Conservation (phyloP, 2,888 invertebrate genomes). For the Formica aserva region DNA sequence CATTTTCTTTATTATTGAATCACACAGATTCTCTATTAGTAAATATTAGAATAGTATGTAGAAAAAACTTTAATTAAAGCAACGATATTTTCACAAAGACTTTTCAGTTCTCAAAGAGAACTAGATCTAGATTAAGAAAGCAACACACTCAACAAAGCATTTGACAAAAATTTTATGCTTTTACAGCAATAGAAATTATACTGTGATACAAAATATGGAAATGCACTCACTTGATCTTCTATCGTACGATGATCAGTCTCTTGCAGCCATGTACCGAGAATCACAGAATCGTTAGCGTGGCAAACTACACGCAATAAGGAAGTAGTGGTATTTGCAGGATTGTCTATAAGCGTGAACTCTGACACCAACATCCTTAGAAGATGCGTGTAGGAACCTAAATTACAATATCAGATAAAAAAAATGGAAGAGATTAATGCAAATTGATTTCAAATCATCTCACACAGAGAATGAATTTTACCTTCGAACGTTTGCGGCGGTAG, state of each 20-base stretch:
- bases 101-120: background rate
- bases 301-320: constrained; percentile 94
- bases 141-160: background rate
- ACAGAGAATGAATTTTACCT: constrained; percentile 85
- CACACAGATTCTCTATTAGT: constrained; percentile 27
- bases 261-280: constrained; percentile 97
- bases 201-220: constrained; percentile 1
- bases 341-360: constrained; percentile 97
- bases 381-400: constrained; percentile 92
- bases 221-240: constrained; percentile 95
- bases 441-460: constrained; percentile 12
- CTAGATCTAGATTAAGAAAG: background rate
- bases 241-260: constrained; percentile 98
- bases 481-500: constrained; percentile 93
- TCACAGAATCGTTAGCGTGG: constrained; percentile 95
- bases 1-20: constrained; percentile 49
- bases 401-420: constrained; percentile 26
- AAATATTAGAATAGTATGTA: constrained; percentile 13
- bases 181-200: background rate
- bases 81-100: background rate
- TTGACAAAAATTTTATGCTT: background rate
- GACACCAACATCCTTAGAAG: constrained; percentile 96
- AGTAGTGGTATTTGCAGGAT: constrained; percentile 96
- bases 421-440: background rate
- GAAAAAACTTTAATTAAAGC: background rate